A percentile compares a stretch with the other conserved stretches of the same genome.
phyloP scores from a whole-genome alignment of 1,140 invertebrate genomes.

The Aphaenogaster floridana region DNA sequence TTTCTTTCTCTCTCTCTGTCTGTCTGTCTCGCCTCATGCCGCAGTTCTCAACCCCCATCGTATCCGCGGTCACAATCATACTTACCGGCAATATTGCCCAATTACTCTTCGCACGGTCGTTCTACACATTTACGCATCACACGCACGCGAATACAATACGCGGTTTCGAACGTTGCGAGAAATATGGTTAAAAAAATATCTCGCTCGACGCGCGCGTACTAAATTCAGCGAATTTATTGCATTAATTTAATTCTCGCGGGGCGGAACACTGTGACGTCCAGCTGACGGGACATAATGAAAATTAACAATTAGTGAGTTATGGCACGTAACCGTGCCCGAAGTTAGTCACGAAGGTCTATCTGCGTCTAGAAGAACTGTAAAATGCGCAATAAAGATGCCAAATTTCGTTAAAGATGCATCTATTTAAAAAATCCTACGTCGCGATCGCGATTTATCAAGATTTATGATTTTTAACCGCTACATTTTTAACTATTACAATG shows the following conservation, averaged over 20 bases:
- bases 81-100: slow-evolving; percentile 52
- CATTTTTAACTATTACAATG: not conserved
- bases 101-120: slow-evolving; percentile 69
- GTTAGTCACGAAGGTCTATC: not conserved
- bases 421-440: not conserved
- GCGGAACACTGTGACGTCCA: not conserved
- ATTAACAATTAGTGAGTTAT: slow-evolving; percentile 53
- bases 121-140: slow-evolving; percentile 66
- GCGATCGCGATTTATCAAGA: not conserved
- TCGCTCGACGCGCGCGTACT: slow-evolving; percentile 74
- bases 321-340: not conserved
- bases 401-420: not conserved
- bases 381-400: not conserved
- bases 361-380: not conserved
- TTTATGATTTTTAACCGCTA: not conserved
- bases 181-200: slow-evolving; percentile 59
- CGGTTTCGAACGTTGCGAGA: slow-evolving; percentile 39
- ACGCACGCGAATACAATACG: slow-evolving; percentile 39
- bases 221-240: slow-evolving; percentile 76
- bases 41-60: slow-evolving; percentile 52
- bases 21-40: slow-evolving; percentile 28
- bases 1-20: slow-evolving; percentile 36
- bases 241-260: slow-evolving; percentile 48
- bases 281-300: slow-evolving; percentile 20
- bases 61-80: slow-evolving; percentile 53